These are phyloP conservation scores for Montifringilla adamsi DNA, from an alignment of 2,113 vertebrate genomes.

Conservation along the genomic window DNA sequence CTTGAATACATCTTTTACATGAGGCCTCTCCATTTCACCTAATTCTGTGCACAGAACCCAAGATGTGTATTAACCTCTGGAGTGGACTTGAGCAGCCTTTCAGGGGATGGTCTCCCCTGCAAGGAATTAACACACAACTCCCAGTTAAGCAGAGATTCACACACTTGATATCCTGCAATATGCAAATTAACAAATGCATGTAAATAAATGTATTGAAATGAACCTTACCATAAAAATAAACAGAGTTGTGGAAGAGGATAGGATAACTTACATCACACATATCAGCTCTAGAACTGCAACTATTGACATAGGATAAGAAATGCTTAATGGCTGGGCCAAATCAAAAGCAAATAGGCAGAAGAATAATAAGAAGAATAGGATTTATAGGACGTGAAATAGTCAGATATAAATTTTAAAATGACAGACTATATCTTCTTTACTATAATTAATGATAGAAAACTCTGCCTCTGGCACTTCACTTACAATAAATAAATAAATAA, in stretches of 20 bases:
- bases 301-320: not conserved
- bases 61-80: not conserved
- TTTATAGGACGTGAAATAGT: not conserved
- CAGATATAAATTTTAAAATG: not conserved
- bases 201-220: not conserved
- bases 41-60: not conserved
- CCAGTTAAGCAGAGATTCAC: not conserved
- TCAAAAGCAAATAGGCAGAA: not conserved
- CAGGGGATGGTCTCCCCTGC: not conserved
- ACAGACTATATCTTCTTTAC: not conserved
- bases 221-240: not conserved
- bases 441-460: not conserved
- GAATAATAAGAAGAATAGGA: not conserved
- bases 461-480: not conserved
- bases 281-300: not conserved
- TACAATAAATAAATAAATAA: not conserved
- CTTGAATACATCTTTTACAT: not conserved
- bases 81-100: not conserved
- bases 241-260: not conserved
- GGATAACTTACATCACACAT: not conserved
- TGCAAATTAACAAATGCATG: not conserved
- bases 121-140: not conserved
- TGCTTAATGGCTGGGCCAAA: not conserved
- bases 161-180: not conserved
- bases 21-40: not conserved